Percentiles rank a stretch among this genome's conserved stretches.
These are phyloP conservation scores for Standfussiana lucernea DNA, from an alignment of 2,888 invertebrate genomes.

Conservation along the genomic window DNA sequence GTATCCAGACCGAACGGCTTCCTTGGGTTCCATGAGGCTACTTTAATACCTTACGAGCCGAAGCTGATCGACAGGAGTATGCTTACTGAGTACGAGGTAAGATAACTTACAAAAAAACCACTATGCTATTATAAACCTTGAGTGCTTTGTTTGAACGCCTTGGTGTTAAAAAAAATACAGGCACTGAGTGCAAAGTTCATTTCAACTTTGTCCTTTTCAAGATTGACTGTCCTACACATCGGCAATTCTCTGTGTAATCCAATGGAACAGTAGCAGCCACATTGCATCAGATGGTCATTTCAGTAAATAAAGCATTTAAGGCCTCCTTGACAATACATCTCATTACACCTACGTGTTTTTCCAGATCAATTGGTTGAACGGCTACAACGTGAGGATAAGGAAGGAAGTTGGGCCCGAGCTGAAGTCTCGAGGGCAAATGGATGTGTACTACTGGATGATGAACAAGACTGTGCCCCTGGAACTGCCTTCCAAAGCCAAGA, in stretches of 20 bases:
- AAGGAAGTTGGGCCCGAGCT: slow-evolving; percentile 94
- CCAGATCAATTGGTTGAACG: slow-evolving; percentile 94
- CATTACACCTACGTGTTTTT: background rate
- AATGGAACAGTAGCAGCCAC: background rate
- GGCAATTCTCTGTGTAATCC: background rate
- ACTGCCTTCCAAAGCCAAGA: slow-evolving; percentile 77
- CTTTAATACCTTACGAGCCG: slow-evolving; percentile 96
- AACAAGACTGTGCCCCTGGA: slow-evolving; percentile 93
- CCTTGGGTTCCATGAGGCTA: slow-evolving; percentile 94
- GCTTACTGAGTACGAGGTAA: slow-evolving; percentile 95
- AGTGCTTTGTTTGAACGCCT: background rate
- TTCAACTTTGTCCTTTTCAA: background rate
- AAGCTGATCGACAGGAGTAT: slow-evolving; percentile 95
- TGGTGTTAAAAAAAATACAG: background rate
- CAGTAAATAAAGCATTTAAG: background rate
- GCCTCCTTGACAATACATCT: background rate
- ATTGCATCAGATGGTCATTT: too few relatives aligned
- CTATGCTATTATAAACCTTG: background rate
- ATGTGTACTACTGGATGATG: slow-evolving; percentile 96
- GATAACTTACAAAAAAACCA: background rate
- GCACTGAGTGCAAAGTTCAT: background rate
- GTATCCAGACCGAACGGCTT: slow-evolving; percentile 88
- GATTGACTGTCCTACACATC: background rate
- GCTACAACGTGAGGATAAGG: slow-evolving; percentile 94
- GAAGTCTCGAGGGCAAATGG: slow-evolving; percentile 92